Percentiles rank a stretch among this genome's conserved stretches.
phyloP scores from a whole-genome alignment of 2,797 vertebrate species.

The Pristis pectinata region DNA sequence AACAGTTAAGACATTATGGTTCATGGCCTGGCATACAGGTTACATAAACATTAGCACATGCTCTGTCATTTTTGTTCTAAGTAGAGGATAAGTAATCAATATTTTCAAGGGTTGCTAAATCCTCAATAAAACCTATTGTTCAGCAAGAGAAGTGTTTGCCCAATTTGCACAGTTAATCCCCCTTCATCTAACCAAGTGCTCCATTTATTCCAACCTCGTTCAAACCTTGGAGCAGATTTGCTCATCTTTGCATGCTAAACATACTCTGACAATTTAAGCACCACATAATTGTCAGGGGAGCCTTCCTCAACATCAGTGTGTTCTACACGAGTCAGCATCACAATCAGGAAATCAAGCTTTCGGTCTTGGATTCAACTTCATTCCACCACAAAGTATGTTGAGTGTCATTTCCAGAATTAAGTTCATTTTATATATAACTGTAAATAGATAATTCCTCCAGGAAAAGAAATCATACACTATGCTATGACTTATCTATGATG shows the following conservation, averaged over 20 bases:
- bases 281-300: conserved; percentile 61
- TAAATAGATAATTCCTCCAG: conserved; percentile 4
- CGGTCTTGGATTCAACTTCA: conserved; percentile 37
- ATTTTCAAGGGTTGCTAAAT: conserved; percentile 70
- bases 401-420: neutral
- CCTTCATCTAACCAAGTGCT: conserved; percentile 67
- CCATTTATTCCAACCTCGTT: conserved; percentile 63
- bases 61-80: conserved; percentile 58
- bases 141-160: conserved; percentile 72
- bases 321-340: conserved; percentile 56
- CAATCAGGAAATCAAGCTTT: conserved; percentile 54
- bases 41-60: conserved; percentile 50
- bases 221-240: conserved; percentile 59
- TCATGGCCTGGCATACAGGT: conserved; percentile 39
- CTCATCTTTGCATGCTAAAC: conserved; percentile 57
- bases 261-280: conserved; percentile 61
- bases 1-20: conserved; percentile 51
- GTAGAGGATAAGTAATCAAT: conserved; percentile 73
- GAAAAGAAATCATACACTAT: neutral
- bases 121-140: conserved; percentile 69
- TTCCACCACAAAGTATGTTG: no score
- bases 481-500: neutral
- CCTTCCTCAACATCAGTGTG: conserved; percentile 60
- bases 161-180: conserved; percentile 73
- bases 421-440: neutral